Evolutionary conservation across 2,888 invertebrate genomes (phyloP).

Genomic region (Hypomecis atomaria): DNA sequence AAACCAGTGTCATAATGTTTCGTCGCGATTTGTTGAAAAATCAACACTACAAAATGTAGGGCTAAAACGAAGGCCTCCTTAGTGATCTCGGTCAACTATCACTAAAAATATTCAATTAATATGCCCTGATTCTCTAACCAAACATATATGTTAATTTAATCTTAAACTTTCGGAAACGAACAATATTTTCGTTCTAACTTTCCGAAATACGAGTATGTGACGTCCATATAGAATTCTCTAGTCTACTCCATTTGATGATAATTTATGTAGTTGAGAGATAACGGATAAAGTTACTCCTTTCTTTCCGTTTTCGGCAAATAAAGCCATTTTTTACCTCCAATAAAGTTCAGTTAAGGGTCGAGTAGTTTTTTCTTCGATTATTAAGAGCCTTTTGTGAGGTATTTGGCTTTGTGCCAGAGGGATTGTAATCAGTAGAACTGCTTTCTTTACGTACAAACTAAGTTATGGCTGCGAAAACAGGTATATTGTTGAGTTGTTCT

Average conservation of each 20-base stretch:
- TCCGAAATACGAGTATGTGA: neutral
- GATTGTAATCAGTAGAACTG: slow-evolving; percentile 27
- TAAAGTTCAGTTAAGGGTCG: slow-evolving; percentile 23
- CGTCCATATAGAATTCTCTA: slow-evolving; percentile 7
- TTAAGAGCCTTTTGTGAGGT: slow-evolving; percentile 35
- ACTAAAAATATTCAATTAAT: no score
- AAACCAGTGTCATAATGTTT: no score
- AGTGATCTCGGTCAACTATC: no score
- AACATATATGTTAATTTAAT: no score
- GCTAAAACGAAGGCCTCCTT: no score
- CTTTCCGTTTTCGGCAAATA: slow-evolving; percentile 28
- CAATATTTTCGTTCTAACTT: neutral
- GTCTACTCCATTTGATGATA: slow-evolving; percentile 15
- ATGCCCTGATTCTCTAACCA: no score
- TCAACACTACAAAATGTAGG: no score
- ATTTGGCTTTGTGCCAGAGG: slow-evolving; percentile 49
- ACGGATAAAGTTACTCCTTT: slow-evolving; percentile 21
- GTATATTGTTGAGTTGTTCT: slow-evolving; percentile 3
- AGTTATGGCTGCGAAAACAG: slow-evolving; percentile 29
- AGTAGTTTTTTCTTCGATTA: slow-evolving; percentile 44
- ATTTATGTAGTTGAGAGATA: slow-evolving; percentile 20
- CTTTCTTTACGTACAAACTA: slow-evolving; percentile 20
- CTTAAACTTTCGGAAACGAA: no score
- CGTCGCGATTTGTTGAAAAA: no score
- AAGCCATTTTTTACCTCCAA: slow-evolving; percentile 40